Evolutionary conservation across 2,113 vertebrate species (phyloP), one percentile per base, ranked within the genome.

Genomic region (Nerophis lumbriciformis): DNA sequence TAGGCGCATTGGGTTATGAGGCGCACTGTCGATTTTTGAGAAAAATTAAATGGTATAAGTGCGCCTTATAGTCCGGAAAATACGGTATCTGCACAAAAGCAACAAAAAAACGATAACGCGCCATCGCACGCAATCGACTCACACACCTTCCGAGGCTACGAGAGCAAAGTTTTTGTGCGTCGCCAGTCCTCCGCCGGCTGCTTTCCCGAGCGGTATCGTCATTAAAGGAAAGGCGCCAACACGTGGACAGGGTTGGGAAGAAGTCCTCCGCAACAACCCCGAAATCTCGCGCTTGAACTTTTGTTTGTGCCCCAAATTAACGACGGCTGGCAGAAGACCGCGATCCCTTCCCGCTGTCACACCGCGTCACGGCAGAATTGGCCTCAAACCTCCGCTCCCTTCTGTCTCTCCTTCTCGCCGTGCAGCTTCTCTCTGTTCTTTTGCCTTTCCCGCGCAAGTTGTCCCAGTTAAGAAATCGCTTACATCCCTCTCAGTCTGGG

Each of bases 381-480:
- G 83, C 83, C 85, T 84, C 78, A 83, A 85, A 84, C 84, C 52
- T 74, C 65, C 52, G 28, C 71, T 63, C 44, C 52, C 54, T 54
- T 55, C 21, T 59, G 63, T 47, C 58, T 63, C 51, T 54, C 54
- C 39, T 53, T 54, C 35, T 66, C 52, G n/a, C 52, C 52, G 63
- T 54, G 36, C 51, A 59, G 19, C 35, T 59, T 37, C 66, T 60
- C 62, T 72, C 39, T 81, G 70, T 79, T 76, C 76, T 83, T 68
- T 84, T 72, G 80, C 72, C 82, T 83, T 87, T 84, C 82, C 5
- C 47, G 69, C 69, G 54, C 85, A 85, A 86, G 82, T 28, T 89
- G 90, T 87, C 90, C 90, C 90, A 91, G 90, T 90, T 92, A 90
- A 88, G 86, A 90, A 90, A 90, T 85, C 84, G 79, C 89, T 89